Evolutionary conservation across 2,113 vertebrate species (phyloP).

Genomic region (Craseonycteris thonglongyai): DNA sequence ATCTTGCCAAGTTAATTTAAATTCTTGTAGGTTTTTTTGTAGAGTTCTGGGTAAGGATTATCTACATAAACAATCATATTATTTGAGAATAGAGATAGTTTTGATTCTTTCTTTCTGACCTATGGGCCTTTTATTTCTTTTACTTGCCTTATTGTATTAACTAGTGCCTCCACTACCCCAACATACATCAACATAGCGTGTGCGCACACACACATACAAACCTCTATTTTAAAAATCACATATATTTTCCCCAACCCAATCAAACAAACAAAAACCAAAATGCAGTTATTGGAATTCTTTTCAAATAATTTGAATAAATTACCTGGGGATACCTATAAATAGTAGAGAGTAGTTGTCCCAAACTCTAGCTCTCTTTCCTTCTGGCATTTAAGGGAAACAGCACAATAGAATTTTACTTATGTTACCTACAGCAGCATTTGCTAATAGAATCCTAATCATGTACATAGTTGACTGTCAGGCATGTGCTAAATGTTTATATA

Average conservation of each 20-base stretch:
- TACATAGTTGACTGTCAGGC: neutral
- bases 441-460: neutral
- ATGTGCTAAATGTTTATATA: neutral
- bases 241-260: neutral
- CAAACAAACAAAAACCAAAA: neutral
- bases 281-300: neutral
- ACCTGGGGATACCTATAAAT: no score
- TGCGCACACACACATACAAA: neutral
- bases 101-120: neutral
- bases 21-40: neutral
- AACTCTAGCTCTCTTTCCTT: neutral
- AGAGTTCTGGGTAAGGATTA: neutral
- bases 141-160: neutral
- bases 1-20: neutral
- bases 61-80: neutral
- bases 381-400: neutral
- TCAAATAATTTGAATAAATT: neutral
- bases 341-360: neutral
- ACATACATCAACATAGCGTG: no score
- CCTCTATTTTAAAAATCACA: neutral
- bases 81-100: neutral
- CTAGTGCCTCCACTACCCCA: neutral
- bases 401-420: neutral
- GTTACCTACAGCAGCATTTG: neutral
- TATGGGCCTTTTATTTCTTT: neutral